phyloP scores from a whole-genome alignment of 2,888 invertebrate genomes.

The Horisme vitalbata region DNA sequence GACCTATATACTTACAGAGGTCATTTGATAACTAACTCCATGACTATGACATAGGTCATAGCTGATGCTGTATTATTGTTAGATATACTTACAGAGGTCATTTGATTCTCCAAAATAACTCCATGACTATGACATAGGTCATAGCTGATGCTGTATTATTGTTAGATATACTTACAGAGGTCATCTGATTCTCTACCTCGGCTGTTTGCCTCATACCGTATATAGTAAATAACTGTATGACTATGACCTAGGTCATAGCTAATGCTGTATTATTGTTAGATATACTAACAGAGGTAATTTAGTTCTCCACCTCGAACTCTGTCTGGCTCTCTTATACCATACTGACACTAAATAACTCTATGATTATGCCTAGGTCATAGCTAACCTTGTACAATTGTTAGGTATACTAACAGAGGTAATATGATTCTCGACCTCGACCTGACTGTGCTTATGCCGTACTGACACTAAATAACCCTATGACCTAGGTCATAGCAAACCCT shows the following conservation, averaged over 20 bases:
- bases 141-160: neutral
- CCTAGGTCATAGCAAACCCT: no score
- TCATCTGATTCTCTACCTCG: slow-evolving; percentile 91
- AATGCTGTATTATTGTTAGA: no score
- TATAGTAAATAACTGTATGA: slow-evolving; percentile 88
- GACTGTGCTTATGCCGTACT: no score
- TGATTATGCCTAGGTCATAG: slow-evolving; percentile 88
- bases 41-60: no score
- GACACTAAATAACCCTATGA: no score
- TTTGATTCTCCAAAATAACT: slow-evolving; percentile 34
- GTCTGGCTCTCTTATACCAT: slow-evolving; percentile 95
- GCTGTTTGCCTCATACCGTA: slow-evolving; percentile 95
- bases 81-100: no score
- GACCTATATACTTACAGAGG: no score
- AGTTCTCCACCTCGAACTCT: slow-evolving; percentile 90
- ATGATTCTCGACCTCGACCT: no score
- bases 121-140: no score
- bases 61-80: no score
- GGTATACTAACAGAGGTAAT: no score
- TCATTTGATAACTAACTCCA: slow-evolving; percentile 36
- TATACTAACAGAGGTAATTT: slow-evolving; percentile 88
- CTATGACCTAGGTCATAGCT: neutral
- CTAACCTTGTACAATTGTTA: slow-evolving; percentile 87
- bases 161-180: slow-evolving; percentile 82
- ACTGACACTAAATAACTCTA: no score